Conservation (phyloP, 2,113 vertebrate species). For the Isichthys henryi region DNA sequence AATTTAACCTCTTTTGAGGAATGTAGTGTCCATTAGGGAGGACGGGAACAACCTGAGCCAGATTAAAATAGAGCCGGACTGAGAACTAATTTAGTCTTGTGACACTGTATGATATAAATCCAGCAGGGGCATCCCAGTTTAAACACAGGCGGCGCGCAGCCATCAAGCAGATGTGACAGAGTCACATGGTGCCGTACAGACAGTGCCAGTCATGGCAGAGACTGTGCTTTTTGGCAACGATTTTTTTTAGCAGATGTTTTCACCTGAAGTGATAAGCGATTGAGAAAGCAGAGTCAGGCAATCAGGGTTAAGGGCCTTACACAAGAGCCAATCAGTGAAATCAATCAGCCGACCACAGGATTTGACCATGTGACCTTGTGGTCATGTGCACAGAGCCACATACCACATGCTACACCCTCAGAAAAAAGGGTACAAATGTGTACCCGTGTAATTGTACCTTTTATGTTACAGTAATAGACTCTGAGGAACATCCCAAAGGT, state of each 20-base stretch:
- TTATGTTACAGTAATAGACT: too few relatives aligned
- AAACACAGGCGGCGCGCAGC: conserved; percentile 1
- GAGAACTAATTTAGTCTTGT: conserved; percentile 13
- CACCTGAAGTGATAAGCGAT: neutral
- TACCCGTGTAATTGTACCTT: too few relatives aligned
- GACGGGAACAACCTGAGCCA: conserved; percentile 7
- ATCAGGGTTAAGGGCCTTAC: neutral
- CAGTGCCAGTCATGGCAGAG: conserved; percentile 14
- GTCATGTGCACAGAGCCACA: neutral
- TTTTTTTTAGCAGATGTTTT: neutral
- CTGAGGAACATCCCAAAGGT: too few relatives aligned
- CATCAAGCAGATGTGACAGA: neutral
- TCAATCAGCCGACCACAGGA: neutral
- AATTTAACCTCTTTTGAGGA: conserved; percentile 10
- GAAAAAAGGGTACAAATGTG: too few relatives aligned
- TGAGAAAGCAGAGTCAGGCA: neutral
- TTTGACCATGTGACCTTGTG: neutral
- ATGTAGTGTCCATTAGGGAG: conserved; percentile 23
- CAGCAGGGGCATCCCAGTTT: conserved; percentile 28
- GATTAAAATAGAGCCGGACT: conserved; percentile 32
- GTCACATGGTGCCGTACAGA: conserved; percentile 8
- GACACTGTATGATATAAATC: conserved; percentile 25
- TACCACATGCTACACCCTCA: too few relatives aligned
- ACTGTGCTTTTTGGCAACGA: conserved; percentile 23
- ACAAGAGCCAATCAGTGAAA: neutral